Evolutionary conservation across 2,888 invertebrate genomes (phyloP), one percentile per base, ranked within the genome.

Genomic region (Acleris holmiana): DNA sequence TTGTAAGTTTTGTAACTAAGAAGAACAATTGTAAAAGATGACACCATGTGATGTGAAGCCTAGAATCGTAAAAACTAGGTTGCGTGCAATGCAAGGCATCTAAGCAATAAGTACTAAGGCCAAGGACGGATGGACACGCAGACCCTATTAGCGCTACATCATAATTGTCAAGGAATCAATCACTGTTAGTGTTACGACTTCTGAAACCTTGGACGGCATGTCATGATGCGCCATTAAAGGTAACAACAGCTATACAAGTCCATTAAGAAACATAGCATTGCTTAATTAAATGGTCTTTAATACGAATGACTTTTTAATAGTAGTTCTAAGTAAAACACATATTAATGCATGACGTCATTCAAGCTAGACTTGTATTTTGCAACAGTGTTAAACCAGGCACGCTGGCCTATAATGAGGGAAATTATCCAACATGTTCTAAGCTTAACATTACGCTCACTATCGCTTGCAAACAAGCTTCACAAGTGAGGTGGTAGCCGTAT

Each of bases 91-190:
- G 72, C 67, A 61, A 69, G 69, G 68, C 67, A 69, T 67, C 66
- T 70, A 69, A 68, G 65, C 56, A 77, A 73, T 74, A 71, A 79
- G 77, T 74, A 72, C 73, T 78, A 83, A 84, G 84, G 80, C 81
- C 84, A 87, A 86, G 87, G 86, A 76, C 82, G 73, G 68, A 76
- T 73, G 71, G 73, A 76, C 84, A 85, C 79, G 82, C 83, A 76
- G 83, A 80, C 73, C 77, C 75, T 79, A 84, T 83, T 83, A 83
- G 74, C 74, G 67, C 67, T 70, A 65, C 66, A 49, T 48, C 41
- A 46, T 49, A 60, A 60, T 65, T 55, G 64, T 73, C 77, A 77
- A 72, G 71, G 73, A 77, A 75, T 75, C 75, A 77, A 80, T 80
- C 76, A 75, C 41, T n/a, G 29, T 46, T 40, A 75, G 29, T n/a